phyloP scores from a whole-genome alignment of 2,113 vertebrate genomes.

The Atrichornis clamosus region DNA sequence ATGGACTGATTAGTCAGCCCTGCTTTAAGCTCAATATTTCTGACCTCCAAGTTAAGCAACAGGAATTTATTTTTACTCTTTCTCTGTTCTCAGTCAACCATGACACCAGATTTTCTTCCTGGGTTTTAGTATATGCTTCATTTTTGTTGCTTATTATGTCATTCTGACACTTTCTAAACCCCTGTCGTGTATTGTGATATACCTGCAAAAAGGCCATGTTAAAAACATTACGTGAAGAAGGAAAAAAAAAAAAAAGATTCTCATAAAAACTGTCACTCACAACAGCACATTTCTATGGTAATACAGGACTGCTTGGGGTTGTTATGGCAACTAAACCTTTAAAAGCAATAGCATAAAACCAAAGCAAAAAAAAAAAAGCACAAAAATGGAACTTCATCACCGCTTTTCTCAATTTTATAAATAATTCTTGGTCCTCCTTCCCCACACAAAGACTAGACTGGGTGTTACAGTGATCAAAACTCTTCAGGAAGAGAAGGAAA shows the following conservation, averaged over 20 bases:
- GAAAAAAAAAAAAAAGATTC: neutral
- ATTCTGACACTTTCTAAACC: neutral
- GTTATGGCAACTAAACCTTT: constrained; percentile 60
- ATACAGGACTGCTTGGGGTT: constrained; percentile 46
- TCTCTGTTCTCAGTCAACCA: neutral
- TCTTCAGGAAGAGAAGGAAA: neutral
- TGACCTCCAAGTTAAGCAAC: neutral
- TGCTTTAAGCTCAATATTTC: neutral
- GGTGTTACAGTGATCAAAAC: neutral
- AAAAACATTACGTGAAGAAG: neutral
- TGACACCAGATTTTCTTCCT: neutral
- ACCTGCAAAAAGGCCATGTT: constrained; percentile 9
- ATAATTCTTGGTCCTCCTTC: neutral
- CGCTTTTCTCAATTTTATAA: neutral
- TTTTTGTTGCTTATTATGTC: neutral
- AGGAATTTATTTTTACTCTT: neutral
- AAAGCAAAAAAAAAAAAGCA: neutral
- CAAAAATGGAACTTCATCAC: neutral
- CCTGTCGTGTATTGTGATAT: neutral
- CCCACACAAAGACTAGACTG: neutral
- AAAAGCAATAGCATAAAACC: constrained; percentile 51
- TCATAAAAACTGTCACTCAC: constrained; percentile 30
- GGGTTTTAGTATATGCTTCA: neutral
- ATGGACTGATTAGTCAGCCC: neutral
- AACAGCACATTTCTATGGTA: constrained; percentile 57